Evolutionary conservation across 1,140 invertebrate species (phyloP).

Genomic region (Elymnias hypermnestra): DNA sequence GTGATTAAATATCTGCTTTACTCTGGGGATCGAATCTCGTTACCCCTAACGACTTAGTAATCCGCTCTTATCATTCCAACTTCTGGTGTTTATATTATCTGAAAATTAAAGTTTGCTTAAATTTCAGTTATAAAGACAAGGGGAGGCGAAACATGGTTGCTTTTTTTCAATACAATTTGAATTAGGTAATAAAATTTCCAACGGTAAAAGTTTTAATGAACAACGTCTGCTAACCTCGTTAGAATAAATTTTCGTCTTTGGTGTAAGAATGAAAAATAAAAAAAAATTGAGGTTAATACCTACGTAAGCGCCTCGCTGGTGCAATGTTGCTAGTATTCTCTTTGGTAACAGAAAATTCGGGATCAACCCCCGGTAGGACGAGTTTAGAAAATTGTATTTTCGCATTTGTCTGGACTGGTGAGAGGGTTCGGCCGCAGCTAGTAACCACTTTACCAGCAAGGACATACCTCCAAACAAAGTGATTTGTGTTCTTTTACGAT

Average conservation of each 20-base stretch:
- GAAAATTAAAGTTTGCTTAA: slow-evolving; percentile 61
- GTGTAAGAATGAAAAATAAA: too few relatives aligned
- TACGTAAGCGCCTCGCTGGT: too few relatives aligned
- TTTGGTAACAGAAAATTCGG: too few relatives aligned
- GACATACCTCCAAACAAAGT: too few relatives aligned
- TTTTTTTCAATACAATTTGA: slow-evolving; percentile 24
- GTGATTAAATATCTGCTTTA: slow-evolving; percentile 63
- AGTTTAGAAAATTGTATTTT: too few relatives aligned
- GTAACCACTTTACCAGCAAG: too few relatives aligned
- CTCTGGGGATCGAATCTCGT: slow-evolving; percentile 48
- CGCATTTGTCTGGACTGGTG: too few relatives aligned
- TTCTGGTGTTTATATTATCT: slow-evolving; percentile 58
- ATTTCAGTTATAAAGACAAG: slow-evolving; percentile 37
- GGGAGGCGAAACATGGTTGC: neutral
- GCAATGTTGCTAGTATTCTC: too few relatives aligned
- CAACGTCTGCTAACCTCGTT: neutral
- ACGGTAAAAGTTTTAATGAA: slow-evolving; percentile 10
- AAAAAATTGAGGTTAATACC: too few relatives aligned
- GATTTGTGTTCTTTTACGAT: too few relatives aligned
- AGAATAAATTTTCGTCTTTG: neutral
- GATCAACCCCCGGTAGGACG: too few relatives aligned
- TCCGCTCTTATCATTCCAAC: slow-evolving; percentile 55
- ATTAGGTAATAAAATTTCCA: slow-evolving; percentile 15
- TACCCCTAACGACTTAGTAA: slow-evolving; percentile 53
- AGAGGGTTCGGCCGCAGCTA: too few relatives aligned